Evolutionary conservation across 1,140 invertebrate genomes (phyloP), one percentile per base, ranked within the genome.

Genomic region (Cydia amplana): DNA sequence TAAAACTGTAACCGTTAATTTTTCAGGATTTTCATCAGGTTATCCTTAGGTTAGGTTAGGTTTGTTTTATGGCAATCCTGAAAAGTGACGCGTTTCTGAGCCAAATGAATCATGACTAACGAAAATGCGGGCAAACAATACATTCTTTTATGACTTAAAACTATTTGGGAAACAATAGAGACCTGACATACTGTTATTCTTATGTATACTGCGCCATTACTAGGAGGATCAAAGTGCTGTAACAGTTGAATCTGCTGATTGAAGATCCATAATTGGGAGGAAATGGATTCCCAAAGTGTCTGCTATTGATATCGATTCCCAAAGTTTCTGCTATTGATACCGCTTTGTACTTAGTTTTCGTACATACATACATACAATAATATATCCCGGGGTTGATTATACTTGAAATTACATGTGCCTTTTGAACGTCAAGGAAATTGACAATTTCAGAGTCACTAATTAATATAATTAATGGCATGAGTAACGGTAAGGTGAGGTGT

Each of bases 221-320:
- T 28, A 10, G 16, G 7, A 55, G 64, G 65, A 67, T 67, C 65
- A 67, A 67, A 67, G 32, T 18, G 14, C n/a, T n/a, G 51, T 20
- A 20, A 60, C 51, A 20, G 51, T 60, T 60, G 18, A 23, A 20
- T 20, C 2, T 20, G 18, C 28, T 67, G 28, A 67, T 65, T 16
- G 28, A 12, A 67, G 28, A n/a, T 36, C 28, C 65, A 67, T 67
- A 67, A 67, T 67, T 67, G 32, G 65, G 40, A 32, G 28, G 65
- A 67, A 40, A 36, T 67, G 64, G 64, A 65, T 67, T 67, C 65
- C 32, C 28, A 16, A 65, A 67, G 32, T 67, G 65, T 36, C 65
- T 65, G 63, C 28, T 18, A 36, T 40, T 67, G 65, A 67, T 36
- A n/a, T n/a, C n/a, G n/a, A n/a, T n/a, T n/a, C n/a, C n/a, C n/a